Conservation (phyloP, 1,140 invertebrate species). For the Drosophila kikkawai region DNA sequence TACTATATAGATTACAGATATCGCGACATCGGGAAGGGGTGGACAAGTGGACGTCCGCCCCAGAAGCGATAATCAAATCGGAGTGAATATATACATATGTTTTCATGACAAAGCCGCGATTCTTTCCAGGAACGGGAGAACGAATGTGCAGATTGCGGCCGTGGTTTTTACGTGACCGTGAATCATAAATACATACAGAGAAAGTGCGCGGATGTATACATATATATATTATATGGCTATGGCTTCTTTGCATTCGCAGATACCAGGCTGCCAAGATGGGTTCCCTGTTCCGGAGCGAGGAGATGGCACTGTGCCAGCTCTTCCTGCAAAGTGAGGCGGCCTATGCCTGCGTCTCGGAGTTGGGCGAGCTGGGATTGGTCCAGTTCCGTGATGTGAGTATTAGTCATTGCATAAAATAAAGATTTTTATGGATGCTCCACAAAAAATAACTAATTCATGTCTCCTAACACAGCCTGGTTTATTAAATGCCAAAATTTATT, state of each 20-base stretch:
- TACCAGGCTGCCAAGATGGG: constrained; percentile 86
- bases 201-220: constrained; percentile 4
- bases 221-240: background rate
- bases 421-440: background rate
- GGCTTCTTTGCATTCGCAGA: constrained; percentile 20
- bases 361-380: constrained; percentile 94
- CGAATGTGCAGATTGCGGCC: constrained; percentile 11
- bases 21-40: constrained; percentile 5
- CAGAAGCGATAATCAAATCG: constrained; percentile 25
- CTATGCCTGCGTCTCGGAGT: constrained; percentile 94
- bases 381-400: constrained; percentile 95
- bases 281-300: constrained; percentile 94
- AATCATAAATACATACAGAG: constrained; percentile 24
- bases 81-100: constrained; percentile 7
- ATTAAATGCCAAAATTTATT: background rate
- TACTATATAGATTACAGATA: constrained; percentile 50
- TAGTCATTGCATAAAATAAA: background rate
- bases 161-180: constrained; percentile 5
- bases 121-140: constrained; percentile 4
- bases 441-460: too few relatives aligned
- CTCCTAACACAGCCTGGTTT: background rate
- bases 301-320: constrained; percentile 94
- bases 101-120: constrained; percentile 9
- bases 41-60: constrained; percentile 12
- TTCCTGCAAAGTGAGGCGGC: constrained; percentile 96